Conservation (phyloP, 2,888 invertebrate species). For the Caenorhabditis wallacei region DNA sequence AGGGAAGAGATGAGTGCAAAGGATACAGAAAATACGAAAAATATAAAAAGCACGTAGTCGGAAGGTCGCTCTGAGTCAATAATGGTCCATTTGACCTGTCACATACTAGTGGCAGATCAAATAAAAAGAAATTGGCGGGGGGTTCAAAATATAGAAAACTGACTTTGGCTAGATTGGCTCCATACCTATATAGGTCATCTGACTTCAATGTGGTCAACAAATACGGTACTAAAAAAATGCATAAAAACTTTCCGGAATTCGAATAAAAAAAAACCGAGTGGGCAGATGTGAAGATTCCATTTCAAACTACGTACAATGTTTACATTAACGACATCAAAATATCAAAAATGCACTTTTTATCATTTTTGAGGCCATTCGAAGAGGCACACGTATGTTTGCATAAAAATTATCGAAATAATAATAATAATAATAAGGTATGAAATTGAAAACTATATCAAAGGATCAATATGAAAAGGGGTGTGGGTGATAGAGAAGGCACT, state of each 20-base stretch:
- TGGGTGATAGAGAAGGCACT: neutral
- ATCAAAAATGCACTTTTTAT: constrained; percentile 23
- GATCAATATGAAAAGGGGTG: neutral
- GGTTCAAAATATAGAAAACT: too few relatives aligned
- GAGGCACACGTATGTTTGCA: neutral
- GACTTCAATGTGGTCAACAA: constrained; percentile 19
- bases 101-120: too few relatives aligned
- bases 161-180: neutral
- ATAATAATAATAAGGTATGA: neutral
- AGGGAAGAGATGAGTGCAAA: neutral
- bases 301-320: neutral
- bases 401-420: neutral
- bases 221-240: constrained; percentile 13
- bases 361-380: neutral
- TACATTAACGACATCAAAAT: constrained; percentile 3
- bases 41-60: neutral
- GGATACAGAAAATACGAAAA: neutral
- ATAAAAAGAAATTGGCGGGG: too few relatives aligned
- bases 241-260: neutral
- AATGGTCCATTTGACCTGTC: too few relatives aligned
- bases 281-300: neutral
- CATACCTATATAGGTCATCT: constrained; percentile 11
- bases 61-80: too few relatives aligned
- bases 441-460: constrained; percentile 11
- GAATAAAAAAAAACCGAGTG: constrained; percentile 2